Base-by-base conservation (phyloP, 2,888 invertebrate species). In the Eulithis testata region DNA sequence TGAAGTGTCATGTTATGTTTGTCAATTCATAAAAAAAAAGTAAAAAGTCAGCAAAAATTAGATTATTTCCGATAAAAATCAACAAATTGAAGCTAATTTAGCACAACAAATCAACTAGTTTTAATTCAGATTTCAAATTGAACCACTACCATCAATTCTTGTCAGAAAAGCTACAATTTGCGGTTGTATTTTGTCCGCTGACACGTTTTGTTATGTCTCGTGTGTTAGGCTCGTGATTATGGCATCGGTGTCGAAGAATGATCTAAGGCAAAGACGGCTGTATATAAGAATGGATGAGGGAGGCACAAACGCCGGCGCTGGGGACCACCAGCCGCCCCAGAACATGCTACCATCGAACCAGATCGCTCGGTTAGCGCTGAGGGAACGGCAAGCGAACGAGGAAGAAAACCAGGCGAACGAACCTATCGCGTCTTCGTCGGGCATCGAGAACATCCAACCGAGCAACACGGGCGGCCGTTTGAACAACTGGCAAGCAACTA, bases 401-500 rank as follows among this genome's bases (percentile, higher is more conserved):
- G 93, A 91, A 0, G 81, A 72, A 21, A 81, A 80, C 0, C 88
- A 87, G 11, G 63, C 79, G 2, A 82, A 70, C 63, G 91, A 90
- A 37, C 82, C 89, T 3, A 71, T 75, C 21, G 82, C 89, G 2
- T 89, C 90, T 0, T 82, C 85, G 2, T 85, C 86, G 0, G 82
- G 87, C 6, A 89, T 89, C 67, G 91, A 93, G 61, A 90, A 90
- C 64, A 73, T 90, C 0, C 90, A 88, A 69, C 90, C 89, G 0
- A 84, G 86, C 0, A 91, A 88, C 75, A 84, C 87, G 0, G 90
- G 90, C n/a, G 90, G 91, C 2, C 88, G 93, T 21, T 78, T 93
- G 2, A 94, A 95, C 82, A 95, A 95, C 81, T 95, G 95, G 95
- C 97, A 97, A 85, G 95, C 96, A 31, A 95, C 95, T 27, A 97